A percentile compares a stretch with the other conserved stretches of the same genome.
Conservation (phyloP, 2,888 invertebrate species). For the Polyploca ridens region DNA sequence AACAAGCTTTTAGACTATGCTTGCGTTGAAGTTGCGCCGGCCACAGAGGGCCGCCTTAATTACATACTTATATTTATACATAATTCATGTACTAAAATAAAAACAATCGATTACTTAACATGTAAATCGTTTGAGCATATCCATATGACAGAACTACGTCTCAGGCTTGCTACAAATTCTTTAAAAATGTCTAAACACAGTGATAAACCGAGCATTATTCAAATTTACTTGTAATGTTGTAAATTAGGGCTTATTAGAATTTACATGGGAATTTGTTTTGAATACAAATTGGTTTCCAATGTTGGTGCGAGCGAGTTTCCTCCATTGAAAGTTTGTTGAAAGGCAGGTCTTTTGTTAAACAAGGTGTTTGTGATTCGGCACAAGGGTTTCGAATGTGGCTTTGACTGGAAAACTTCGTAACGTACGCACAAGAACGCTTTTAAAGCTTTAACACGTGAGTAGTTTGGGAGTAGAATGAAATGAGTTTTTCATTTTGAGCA, state of each 20-base stretch:
- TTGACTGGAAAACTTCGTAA: conserved; percentile 2
- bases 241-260: conserved; percentile 16
- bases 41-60: too few species aligned
- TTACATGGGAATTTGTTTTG: conserved; percentile 22
- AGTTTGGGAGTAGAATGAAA: neutral
- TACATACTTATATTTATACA: conserved; percentile 20
- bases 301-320: conserved; percentile 1
- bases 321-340: conserved; percentile 2
- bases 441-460: neutral
- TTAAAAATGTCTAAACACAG: neutral
- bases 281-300: conserved; percentile 18
- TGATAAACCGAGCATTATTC: conserved; percentile 19
- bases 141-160: conserved; percentile 21
- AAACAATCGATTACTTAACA: conserved; percentile 45
- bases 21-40: too few species aligned
- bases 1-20: too few species aligned
- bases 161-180: conserved; percentile 10
- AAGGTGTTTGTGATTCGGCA: conserved; percentile 7
- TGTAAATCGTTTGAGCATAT: conserved; percentile 39
- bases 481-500: neutral
- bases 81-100: conserved; percentile 38
- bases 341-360: neutral
- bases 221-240: conserved; percentile 22
- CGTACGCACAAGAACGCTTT: neutral
- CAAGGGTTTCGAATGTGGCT: neutral